Evolutionary conservation across 2,888 invertebrate genomes (phyloP).

Genomic region (Hermodice carunculata): DNA sequence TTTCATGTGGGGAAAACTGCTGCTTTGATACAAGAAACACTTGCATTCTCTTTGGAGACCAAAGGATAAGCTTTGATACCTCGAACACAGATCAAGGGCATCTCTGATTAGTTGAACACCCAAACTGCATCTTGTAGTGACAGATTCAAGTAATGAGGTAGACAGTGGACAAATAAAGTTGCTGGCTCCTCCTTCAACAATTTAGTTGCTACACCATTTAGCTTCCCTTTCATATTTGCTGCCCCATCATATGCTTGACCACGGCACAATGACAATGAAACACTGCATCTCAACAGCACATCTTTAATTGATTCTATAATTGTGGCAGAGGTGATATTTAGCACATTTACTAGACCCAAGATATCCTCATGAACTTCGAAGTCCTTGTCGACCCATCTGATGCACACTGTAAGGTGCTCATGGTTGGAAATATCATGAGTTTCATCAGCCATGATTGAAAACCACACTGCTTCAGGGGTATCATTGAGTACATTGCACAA

Average conservation of each 20-base stretch:
- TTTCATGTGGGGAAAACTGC: background rate
- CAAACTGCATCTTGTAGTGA: conserved; percentile 4
- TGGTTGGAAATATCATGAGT: no score
- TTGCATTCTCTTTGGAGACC: no score
- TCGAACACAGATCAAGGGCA: no score
- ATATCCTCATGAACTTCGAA: background rate
- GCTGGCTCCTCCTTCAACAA: background rate
- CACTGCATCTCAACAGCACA: background rate
- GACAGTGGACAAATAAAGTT: background rate
- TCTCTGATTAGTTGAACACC: background rate
- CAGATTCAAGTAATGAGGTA: conserved; percentile 5
- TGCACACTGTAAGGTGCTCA: background rate
- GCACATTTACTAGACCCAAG: background rate
- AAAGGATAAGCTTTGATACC: no score
- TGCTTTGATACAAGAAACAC: background rate
- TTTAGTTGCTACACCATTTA: background rate
- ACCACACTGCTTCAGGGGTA: no score
- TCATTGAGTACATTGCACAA: no score
- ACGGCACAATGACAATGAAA: background rate
- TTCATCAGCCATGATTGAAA: no score
- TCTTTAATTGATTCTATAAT: background rate
- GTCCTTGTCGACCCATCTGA: background rate
- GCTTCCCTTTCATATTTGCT: background rate
- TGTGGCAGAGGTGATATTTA: background rate
- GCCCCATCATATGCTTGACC: conserved; percentile 14